A percentile compares a stretch with the other conserved stretches of the same genome.
phyloP scores from a whole-genome alignment of 2,797 vertebrate genomes.

The Garrulus glandarius region DNA sequence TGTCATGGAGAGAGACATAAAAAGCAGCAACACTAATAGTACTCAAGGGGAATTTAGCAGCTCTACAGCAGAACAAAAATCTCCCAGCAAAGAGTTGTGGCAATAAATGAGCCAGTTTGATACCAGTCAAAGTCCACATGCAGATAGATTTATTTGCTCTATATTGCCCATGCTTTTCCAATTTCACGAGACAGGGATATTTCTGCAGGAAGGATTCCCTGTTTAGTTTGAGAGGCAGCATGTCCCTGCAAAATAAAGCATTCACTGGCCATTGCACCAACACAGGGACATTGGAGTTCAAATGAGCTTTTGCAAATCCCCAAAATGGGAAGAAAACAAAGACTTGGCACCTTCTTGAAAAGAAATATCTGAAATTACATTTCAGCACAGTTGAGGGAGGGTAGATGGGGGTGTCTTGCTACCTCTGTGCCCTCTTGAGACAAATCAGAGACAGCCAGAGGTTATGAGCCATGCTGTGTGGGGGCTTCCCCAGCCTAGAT shows the following conservation, averaged over 20 bases:
- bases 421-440: not conserved
- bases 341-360: not conserved
- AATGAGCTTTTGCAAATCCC: not conserved
- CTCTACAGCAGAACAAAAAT: slow-evolving; percentile 70
- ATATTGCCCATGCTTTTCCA: slow-evolving; percentile 19
- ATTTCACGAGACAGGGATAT: not conserved
- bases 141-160: slow-evolving; percentile 57
- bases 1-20: slow-evolving; percentile 53
- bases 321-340: not conserved
- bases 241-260: not conserved
- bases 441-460: not conserved
- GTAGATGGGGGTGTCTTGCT: fast-evolving
- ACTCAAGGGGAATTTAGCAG: slow-evolving; percentile 42
- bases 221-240: not conserved
- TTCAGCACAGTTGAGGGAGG: not conserved
- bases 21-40: slow-evolving; percentile 53
- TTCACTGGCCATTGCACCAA: not conserved
- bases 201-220: slow-evolving; percentile 2
- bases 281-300: not conserved
- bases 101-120: slow-evolving; percentile 71
- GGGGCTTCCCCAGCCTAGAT: not conserved
- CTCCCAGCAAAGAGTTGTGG: slow-evolving; percentile 65
- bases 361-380: not conserved
- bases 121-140: slow-evolving; percentile 63
- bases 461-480: not conserved